Evolutionary conservation across 2,888 invertebrate genomes (phyloP), one percentile per base, ranked within the genome.

Genomic region (Cecidostiba fungosa): DNA sequence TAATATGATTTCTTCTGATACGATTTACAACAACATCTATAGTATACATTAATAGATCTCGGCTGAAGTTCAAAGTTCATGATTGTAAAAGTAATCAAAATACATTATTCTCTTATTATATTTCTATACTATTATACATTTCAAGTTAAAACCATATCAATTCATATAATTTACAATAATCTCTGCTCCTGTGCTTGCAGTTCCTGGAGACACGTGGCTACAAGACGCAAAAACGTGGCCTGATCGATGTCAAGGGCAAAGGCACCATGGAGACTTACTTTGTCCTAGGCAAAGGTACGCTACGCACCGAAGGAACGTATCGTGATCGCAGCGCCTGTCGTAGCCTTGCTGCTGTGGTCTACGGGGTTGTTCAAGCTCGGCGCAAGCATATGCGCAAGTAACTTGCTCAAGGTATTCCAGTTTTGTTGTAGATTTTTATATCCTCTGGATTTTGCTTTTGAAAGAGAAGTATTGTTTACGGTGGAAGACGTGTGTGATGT

Each of bases 211-310:
- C 95, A 1, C 94, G 96, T 86, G 97, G 97, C 2, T 98, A 97
- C 93, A 95, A 95, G 87, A 94, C 97, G 62, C 95, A 96, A 89
- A 94, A 96, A 90, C 95, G 99, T n/a, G 99, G 99, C 0, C 94
- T 96, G 83, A 96, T 99, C 84, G 96, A 96, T 86, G 98, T 99
- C 43, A 99, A 99, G 93, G 99, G 99, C 86, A 99, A 99, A 93
- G 99, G 99, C 0, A 96, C 96, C 88, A 98, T 99, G 98, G 97
- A 98, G 93, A 99, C 98, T n/a, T 98, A 97, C 94, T 98, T 97
- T 94, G 97, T 99, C 80, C 94, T 95, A 77, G 96, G 96, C 26
- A 95, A 95, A 73, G 94, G 95, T 83, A 94, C 95, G 10, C 94
- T 94, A 26, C 94, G 94, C 50, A 94, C 95, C 16, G 95, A 95